Conservation (phyloP, 2,797 vertebrate species). For the Ispidina lecontei region DNA sequence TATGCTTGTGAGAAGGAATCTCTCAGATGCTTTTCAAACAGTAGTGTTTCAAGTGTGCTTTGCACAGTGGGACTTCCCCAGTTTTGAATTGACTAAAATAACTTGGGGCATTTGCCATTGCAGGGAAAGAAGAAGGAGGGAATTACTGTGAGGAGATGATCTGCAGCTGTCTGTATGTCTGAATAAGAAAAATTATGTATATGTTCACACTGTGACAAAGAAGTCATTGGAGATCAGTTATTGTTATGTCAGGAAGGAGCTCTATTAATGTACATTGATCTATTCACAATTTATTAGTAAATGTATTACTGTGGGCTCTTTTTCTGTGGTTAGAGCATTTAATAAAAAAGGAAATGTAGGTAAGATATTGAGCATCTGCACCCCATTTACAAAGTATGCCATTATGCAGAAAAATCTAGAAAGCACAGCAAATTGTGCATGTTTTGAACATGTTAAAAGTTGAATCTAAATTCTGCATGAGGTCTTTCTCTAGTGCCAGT, state of each 20-base stretch:
- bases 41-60: neutral
- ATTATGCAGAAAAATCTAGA: neutral
- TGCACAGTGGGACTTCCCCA: neutral
- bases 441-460: neutral
- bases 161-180: neutral
- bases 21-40: neutral
- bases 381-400: neutral
- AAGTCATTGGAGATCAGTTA: conserved; percentile 9
- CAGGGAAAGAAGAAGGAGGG: conserved; percentile 48
- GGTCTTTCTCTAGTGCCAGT: neutral
- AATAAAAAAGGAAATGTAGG: neutral
- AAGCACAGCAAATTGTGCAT: neutral
- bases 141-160: conserved; percentile 9
- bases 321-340: neutral
- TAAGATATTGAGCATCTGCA: neutral
- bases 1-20: neutral
- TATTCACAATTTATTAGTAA: neutral
- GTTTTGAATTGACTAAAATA: neutral
- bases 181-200: neutral
- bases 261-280: neutral
- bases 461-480: neutral
- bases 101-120: neutral
- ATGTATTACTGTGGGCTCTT: neutral
- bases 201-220: conserved; percentile 45
- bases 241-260: neutral